Evolutionary conservation across 2,113 vertebrate species (phyloP).

Genomic region (Varanus salvator): DNA sequence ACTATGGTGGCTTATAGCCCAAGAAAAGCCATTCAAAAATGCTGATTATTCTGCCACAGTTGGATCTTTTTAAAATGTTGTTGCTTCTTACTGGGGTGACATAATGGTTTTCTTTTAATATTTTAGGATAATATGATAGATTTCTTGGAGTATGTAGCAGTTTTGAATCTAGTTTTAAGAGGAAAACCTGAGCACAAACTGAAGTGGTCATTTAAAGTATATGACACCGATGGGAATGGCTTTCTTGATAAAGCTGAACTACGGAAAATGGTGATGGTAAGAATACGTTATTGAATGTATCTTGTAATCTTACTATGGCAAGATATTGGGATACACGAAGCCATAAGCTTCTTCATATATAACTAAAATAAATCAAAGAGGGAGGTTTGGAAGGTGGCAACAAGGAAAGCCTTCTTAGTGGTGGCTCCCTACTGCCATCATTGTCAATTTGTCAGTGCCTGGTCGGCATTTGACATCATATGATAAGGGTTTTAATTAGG

Average conservation of each 20-base stretch:
- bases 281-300: neutral
- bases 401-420: neutral
- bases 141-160: slow-evolving; percentile 81
- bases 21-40: neutral
- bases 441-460: too few species aligned
- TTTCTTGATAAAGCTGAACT: slow-evolving; percentile 76
- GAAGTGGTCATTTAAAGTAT: slow-evolving; percentile 82
- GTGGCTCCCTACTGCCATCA: too few species aligned
- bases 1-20: too few species aligned
- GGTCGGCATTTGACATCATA: too few species aligned
- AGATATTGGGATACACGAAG: neutral
- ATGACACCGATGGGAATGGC: slow-evolving; percentile 78
- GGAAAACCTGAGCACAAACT: slow-evolving; percentile 78
- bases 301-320: neutral
- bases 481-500: too few species aligned
- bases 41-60: neutral
- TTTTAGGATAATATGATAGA: slow-evolving; percentile 81
- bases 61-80: neutral
- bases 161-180: slow-evolving; percentile 79
- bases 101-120: neutral
- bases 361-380: neutral
- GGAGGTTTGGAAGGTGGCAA: neutral
- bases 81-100: neutral
- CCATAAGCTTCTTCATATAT: neutral
- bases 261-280: slow-evolving; percentile 73